Evolutionary conservation across 2,113 vertebrate genomes (phyloP).

Genomic region (Engystomops pustulosus): DNA sequence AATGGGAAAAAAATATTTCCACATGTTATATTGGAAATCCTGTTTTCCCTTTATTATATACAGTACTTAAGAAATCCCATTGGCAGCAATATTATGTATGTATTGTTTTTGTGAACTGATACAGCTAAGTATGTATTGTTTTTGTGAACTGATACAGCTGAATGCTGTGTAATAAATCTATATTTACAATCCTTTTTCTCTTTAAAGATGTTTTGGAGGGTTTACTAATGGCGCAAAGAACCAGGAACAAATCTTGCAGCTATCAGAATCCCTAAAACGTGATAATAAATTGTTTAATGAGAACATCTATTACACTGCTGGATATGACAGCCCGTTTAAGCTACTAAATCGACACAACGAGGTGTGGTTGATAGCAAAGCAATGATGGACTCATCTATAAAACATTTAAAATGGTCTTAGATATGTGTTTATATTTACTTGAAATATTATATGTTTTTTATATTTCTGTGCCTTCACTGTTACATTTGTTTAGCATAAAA

Average conservation of each 20-base stretch:
- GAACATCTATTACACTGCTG: constrained; percentile 76
- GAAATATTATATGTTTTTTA: background rate
- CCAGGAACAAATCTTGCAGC: constrained; percentile 77
- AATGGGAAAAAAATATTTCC: no score
- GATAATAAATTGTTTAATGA: constrained; percentile 74
- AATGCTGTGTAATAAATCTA: no score
- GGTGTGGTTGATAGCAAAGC: constrained; percentile 68
- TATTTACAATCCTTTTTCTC: constrained; percentile 27
- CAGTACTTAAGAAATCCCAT: no score
- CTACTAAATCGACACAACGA: constrained; percentile 79
- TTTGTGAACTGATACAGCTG: no score
- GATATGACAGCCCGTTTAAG: constrained; percentile 80
- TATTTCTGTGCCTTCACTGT: background rate
- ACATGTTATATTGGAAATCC: no score
- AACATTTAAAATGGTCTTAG: background rate
- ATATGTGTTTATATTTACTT: background rate
- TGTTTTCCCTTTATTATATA: no score
- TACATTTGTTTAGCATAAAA: background rate
- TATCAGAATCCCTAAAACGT: constrained; percentile 74
- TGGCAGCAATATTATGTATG: no score
- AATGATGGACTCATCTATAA: background rate
- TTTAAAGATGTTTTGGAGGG: constrained; percentile 75
- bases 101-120: no score
- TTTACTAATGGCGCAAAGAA: constrained; percentile 75
- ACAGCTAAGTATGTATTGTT: no score